Percentiles rank a stretch among this genome's conserved stretches.
These are phyloP conservation scores for Platycheirus rosarum DNA, from an alignment of 2,888 invertebrate species.

Conservation along the genomic window DNA sequence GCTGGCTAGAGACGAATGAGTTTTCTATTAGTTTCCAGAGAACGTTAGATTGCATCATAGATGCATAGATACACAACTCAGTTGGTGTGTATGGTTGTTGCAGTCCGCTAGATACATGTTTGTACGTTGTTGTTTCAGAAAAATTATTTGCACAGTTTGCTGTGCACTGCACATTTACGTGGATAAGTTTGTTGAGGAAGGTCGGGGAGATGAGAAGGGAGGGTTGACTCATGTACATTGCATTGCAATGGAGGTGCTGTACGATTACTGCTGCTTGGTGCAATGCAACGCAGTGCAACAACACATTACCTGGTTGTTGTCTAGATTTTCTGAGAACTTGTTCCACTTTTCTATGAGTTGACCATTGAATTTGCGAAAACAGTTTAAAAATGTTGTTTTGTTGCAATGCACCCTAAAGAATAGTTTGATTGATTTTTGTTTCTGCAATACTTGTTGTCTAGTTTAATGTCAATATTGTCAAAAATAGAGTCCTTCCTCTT, in stretches of 20 bases:
- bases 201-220: too few species aligned
- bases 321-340: conserved; percentile 66
- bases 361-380: conserved; percentile 69
- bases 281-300: conserved; percentile 6
- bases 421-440: neutral
- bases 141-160: neutral
- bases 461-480: too few species aligned
- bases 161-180: neutral
- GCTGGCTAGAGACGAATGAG: conserved; percentile 1
- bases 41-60: conserved; percentile 65
- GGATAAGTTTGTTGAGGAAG: too few species aligned
- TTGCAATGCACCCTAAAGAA: conserved; percentile 1
- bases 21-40: conserved; percentile 42
- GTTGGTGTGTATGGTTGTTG: neutral
- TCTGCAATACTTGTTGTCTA: too few species aligned
- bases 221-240: conserved; percentile 21
- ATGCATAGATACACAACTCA: conserved; percentile 34
- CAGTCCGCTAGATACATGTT: conserved; percentile 59
- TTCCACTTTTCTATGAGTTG: conserved; percentile 61
- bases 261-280: neutral
- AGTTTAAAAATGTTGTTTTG: conserved; percentile 31
- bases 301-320: conserved; percentile 18
- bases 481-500: too few species aligned
- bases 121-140: conserved; percentile 35
- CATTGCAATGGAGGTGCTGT: conserved; percentile 48